Evolutionary conservation across 1,140 invertebrate species (phyloP).

Genomic region (Rhagoletis pomonella): DNA sequence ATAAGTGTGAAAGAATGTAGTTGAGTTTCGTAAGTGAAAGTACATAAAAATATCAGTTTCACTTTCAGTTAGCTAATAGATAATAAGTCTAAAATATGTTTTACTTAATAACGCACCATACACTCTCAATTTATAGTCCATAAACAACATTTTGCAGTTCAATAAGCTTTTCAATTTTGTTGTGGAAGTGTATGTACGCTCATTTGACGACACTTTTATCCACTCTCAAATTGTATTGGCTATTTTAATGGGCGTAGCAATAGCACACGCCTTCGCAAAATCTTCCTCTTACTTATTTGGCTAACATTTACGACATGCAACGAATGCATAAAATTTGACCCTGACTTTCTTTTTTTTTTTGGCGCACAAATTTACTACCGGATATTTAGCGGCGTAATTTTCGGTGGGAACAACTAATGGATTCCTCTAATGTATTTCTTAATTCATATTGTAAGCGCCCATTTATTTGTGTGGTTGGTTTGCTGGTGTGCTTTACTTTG

Average conservation of each 20-base stretch:
- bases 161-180: no score
- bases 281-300: background rate
- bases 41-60: background rate
- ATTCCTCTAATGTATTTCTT: background rate
- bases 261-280: background rate
- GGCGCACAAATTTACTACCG: conserved; percentile 18
- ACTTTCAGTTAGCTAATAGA: background rate
- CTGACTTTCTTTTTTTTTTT: conserved; percentile 24
- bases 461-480: background rate
- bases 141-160: no score
- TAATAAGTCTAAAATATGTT: background rate
- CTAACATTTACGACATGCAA: conserved; percentile 11
- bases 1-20: conserved; percentile 20
- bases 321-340: conserved; percentile 47
- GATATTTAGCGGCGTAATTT: conserved; percentile 2
- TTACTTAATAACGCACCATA: no score
- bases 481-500: background rate
- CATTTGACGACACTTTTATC: no score
- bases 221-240: background rate
- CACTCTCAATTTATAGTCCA: no score
- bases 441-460: background rate
- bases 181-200: no score
- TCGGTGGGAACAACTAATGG: background rate
- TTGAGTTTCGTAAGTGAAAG: no score
- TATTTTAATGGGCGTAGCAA: background rate